These are phyloP conservation scores for Nannoperca australis DNA, from an alignment of 2,797 vertebrate species.

Conservation along the genomic window DNA sequence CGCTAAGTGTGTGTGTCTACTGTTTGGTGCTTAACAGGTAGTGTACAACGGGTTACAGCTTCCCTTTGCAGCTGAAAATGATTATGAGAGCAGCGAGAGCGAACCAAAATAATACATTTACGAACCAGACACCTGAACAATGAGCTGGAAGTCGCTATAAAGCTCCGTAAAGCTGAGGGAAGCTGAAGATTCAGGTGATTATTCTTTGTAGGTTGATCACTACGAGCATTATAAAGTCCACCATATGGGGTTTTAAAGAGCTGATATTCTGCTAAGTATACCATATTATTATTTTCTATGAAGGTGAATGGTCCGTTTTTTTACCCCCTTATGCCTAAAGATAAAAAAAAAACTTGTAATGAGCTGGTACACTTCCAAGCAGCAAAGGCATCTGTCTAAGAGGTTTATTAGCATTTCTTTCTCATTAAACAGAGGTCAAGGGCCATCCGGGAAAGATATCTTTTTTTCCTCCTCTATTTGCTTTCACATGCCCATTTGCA, in stretches of 20 bases:
- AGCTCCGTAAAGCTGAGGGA: no score
- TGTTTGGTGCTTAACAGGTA: neutral
- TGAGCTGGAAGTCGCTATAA: neutral
- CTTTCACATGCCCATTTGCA: conserved; percentile 71
- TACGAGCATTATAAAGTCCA: neutral
- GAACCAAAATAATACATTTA: neutral
- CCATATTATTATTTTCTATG: conserved; percentile 19
- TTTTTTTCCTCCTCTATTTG: conserved; percentile 10
- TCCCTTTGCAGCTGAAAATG: neutral
- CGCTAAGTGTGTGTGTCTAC: neutral
- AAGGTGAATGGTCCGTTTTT: conserved; percentile 24
- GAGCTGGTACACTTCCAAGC: conserved; percentile 58
- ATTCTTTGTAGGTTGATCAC: neutral
- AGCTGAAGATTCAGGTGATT: neutral
- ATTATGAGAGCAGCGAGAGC: neutral
- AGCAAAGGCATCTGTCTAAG: conserved; percentile 51
- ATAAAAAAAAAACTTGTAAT: conserved; percentile 49
- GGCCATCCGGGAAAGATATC: conserved; percentile 29
- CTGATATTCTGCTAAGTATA: conserved; percentile 2
- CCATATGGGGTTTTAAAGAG: neutral
- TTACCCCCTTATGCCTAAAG: neutral
- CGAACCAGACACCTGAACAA: neutral
- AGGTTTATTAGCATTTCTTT: conserved; percentile 63
- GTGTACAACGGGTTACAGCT: no score
- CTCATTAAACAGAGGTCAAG: conserved; percentile 77